Evolutionary conservation across 2,113 vertebrate species (phyloP).

Genomic region (Henicopernis longicauda): DNA sequence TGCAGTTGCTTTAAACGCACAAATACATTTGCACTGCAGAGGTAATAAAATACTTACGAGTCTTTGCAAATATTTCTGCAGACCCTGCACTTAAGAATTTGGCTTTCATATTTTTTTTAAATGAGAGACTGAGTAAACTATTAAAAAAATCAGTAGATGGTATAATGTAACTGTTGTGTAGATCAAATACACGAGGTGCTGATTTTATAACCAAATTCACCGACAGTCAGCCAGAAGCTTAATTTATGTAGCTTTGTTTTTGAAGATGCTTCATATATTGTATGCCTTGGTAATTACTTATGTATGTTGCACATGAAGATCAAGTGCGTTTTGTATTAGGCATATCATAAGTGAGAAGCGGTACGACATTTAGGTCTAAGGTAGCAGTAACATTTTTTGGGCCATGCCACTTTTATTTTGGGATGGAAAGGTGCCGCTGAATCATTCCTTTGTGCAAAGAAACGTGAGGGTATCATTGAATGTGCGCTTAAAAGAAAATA

Average conservation of each 20-base stretch:
- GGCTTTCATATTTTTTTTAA: background rate
- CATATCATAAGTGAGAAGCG: background rate
- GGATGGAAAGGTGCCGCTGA: background rate
- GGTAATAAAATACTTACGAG: background rate
- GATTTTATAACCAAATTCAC: background rate
- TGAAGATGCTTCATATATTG: background rate
- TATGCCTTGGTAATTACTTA: background rate
- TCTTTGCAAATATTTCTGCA: background rate
- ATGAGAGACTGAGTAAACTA: background rate
- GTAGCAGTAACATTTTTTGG: background rate
- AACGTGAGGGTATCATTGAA: background rate
- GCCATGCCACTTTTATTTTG: background rate
- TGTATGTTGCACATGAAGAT: background rate
- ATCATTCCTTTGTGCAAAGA: background rate
- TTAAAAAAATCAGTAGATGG: background rate
- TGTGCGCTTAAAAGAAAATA: background rate
- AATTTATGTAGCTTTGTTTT: background rate
- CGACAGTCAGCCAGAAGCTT: background rate
- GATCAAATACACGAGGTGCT: background rate
- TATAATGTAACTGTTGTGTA: background rate
- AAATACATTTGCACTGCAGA: slow-evolving; percentile 14
- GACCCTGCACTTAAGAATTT: background rate
- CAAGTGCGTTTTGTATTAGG: background rate
- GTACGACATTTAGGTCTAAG: background rate
- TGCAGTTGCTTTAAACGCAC: slow-evolving; percentile 13